Conservation (phyloP, 2,113 vertebrate species). For the Hyla sarda region DNA sequence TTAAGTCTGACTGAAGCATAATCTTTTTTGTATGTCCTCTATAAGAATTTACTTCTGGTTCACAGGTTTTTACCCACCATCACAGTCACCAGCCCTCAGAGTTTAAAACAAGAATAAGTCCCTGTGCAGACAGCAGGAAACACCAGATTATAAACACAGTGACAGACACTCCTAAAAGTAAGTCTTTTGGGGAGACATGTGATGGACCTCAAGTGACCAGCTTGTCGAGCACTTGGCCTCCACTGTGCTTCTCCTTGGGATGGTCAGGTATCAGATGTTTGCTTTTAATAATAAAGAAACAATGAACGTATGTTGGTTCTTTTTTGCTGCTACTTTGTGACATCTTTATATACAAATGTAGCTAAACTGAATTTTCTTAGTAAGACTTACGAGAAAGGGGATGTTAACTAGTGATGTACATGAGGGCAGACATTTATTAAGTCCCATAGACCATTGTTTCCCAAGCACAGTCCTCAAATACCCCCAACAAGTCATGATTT, state of each 20-base stretch:
- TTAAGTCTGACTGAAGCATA: slow-evolving; percentile 84
- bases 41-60: slow-evolving; percentile 84
- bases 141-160: slow-evolving; percentile 77
- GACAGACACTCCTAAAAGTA: slow-evolving; percentile 73
- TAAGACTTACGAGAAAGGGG: too few relatives aligned
- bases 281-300: neutral
- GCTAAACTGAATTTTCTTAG: neutral
- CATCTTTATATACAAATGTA: neutral
- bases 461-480: too few relatives aligned
- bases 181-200: slow-evolving; percentile 53
- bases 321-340: neutral
- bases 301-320: neutral
- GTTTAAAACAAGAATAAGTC: slow-evolving; percentile 76
- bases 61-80: slow-evolving; percentile 80
- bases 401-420: neutral
- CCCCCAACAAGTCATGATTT: too few relatives aligned
- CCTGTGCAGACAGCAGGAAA: slow-evolving; percentile 78
- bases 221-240: neutral
- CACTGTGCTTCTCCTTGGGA: neutral
- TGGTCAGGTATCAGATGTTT: neutral
- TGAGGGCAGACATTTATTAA: too few relatives aligned
- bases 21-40: slow-evolving; percentile 81
- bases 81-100: slow-evolving; percentile 74
- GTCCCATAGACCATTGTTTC: too few relatives aligned
- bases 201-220: slow-evolving; percentile 10